These are phyloP conservation scores for Reinhardtius hippoglossoides DNA, from an alignment of 2,113 vertebrate genomes.

Conservation along the genomic window DNA sequence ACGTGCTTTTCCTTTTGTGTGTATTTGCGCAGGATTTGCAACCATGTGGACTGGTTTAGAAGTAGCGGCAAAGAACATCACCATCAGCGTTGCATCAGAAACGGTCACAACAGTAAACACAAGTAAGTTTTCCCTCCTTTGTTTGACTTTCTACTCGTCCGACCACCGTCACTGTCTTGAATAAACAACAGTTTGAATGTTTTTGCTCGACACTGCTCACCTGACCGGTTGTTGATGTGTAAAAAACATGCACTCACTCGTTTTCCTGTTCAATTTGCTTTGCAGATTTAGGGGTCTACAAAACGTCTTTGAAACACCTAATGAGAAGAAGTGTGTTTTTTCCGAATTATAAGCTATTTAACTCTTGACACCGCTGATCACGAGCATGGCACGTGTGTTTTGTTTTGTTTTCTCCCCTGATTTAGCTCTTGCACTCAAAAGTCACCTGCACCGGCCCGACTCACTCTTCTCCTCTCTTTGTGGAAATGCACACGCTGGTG, in stretches of 20 bases:
- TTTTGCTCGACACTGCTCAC: constrained; percentile 19
- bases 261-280: constrained; percentile 73
- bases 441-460: background rate
- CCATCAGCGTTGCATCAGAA: constrained; percentile 91
- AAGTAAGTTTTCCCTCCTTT: constrained; percentile 86
- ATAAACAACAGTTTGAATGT: background rate
- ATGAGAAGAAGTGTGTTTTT: constrained; percentile 64
- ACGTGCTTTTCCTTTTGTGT: background rate
- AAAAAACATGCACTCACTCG: constrained; percentile 52
- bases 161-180: constrained; percentile 4
- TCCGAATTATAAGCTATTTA: constrained; percentile 36
- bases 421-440: constrained; percentile 23
- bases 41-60: constrained; percentile 98
- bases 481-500: constrained; percentile 5
- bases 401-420: background rate
- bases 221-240: constrained; percentile 19
- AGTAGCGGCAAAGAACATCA: constrained; percentile 92
- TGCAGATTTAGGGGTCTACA: constrained; percentile 86
- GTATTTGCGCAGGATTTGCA: constrained; percentile 87
- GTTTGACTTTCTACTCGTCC: background rate
- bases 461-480: background rate
- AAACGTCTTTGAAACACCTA: constrained; percentile 72
- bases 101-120: constrained; percentile 93
- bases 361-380: constrained; percentile 39
- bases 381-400: constrained; percentile 35